A percentile compares a stretch with the other conserved stretches of the same genome.
Conservation (phyloP, 1,140 invertebrate genomes). For the Solenopsis fugax region DNA sequence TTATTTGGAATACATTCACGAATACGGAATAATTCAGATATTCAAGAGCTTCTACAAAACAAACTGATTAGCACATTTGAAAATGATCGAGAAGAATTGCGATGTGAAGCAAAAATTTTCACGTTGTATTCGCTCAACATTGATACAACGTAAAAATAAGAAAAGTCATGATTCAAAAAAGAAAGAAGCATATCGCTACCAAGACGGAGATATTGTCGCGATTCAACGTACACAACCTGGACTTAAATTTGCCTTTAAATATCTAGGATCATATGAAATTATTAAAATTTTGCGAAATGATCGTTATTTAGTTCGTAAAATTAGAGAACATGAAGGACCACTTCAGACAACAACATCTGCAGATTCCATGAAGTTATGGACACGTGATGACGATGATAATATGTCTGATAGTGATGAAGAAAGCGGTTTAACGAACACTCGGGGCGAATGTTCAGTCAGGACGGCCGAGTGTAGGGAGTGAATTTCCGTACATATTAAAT, state of each 20-base stretch:
- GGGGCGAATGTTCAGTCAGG: not conserved
- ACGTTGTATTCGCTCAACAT: too few species aligned
- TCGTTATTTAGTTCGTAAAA: not conserved
- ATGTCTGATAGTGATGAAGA: not conserved
- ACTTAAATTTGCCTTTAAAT: not conserved
- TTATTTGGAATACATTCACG: not conserved
- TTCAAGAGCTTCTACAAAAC: not conserved
- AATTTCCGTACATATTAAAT: too few species aligned
- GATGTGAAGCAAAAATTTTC: not conserved
- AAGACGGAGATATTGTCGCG: not conserved
- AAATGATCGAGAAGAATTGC: not conserved
- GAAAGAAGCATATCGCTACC: not conserved
- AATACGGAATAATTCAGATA: not conserved
- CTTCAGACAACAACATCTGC: not conserved
- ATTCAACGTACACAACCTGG: not conserved
- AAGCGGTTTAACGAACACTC: not conserved
- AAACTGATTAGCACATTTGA: not conserved
- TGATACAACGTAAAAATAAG: not conserved
- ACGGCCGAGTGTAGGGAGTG: not conserved
- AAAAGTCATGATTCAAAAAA: not conserved
- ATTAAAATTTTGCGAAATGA: not conserved
- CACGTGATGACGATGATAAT: not conserved
- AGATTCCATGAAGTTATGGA: not conserved
- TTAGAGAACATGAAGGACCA: not conserved
- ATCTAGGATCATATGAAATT: not conserved